Percentiles rank a stretch among this genome's conserved stretches.
Evolutionary conservation across 1,140 invertebrate genomes (phyloP).

Genomic region (Panagrolaimus sp.): DNA sequence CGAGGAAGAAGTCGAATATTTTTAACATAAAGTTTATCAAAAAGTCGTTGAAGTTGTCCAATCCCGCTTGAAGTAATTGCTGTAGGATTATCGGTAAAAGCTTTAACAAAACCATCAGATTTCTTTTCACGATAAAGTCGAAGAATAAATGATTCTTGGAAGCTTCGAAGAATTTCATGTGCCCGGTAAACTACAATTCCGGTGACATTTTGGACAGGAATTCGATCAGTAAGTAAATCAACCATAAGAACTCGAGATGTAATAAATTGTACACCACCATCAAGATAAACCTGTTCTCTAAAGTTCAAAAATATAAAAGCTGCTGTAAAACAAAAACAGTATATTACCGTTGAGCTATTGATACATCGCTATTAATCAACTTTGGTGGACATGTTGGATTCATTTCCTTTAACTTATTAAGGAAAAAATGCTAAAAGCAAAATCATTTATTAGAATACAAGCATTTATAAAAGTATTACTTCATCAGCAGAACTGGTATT

Average conservation of each 20-base stretch:
- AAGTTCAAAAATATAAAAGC: background rate
- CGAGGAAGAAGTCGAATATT: constrained; percentile 41
- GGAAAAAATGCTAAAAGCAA: constrained; percentile 41
- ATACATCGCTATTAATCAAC: constrained; percentile 38
- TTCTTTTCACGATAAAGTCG: constrained; percentile 57
- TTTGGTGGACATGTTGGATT: constrained; percentile 42
- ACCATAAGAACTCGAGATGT: constrained; percentile 86
- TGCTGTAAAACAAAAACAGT: constrained; percentile 1
- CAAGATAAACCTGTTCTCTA: constrained; percentile 68
- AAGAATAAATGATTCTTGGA: constrained; percentile 57
- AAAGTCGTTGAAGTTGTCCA: constrained; percentile 51
- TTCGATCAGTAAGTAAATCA: constrained; percentile 82
- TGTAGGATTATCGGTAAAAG: constrained; percentile 47
- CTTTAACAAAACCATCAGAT: constrained; percentile 48
- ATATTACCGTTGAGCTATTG: constrained; percentile 41
- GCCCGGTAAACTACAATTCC: constrained; percentile 81
- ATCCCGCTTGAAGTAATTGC: constrained; percentile 34
- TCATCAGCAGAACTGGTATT: constrained; percentile 52
- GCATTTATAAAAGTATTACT: constrained; percentile 18
- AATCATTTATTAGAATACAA: background rate
- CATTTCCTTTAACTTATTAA: constrained; percentile 37
- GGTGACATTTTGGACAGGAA: constrained; percentile 79
- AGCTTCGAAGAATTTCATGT: constrained; percentile 65
- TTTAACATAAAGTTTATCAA: constrained; percentile 41
- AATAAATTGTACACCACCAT: constrained; percentile 85